Conservation (phyloP, 2,888 invertebrate genomes). For the Graphium colonna region DNA sequence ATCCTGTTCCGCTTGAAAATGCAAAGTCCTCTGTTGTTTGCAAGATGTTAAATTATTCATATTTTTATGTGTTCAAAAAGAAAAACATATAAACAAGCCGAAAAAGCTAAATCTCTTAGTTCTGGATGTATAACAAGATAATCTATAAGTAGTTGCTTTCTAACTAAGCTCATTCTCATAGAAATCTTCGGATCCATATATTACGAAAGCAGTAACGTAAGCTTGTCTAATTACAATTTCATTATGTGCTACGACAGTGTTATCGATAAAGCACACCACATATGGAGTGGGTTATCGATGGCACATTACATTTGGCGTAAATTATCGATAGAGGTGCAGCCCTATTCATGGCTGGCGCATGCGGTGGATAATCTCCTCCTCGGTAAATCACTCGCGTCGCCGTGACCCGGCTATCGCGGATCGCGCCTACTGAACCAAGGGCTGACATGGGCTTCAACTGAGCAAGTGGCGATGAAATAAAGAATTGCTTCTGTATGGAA, state of each 20-base stretch:
- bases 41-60: too few species aligned
- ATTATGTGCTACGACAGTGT: not conserved
- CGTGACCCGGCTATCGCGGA: slow-evolving; percentile 49
- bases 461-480: slow-evolving; percentile 20
- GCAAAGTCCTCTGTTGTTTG: too few species aligned
- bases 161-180: not conserved
- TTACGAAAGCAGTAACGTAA: not conserved
- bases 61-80: too few species aligned
- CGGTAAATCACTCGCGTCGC: slow-evolving; percentile 50
- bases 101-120: too few species aligned
- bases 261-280: not conserved
- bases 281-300: not conserved
- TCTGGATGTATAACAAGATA: too few species aligned
- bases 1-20: too few species aligned
- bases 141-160: not conserved
- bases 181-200: not conserved
- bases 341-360: slow-evolving; percentile 7
- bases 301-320: not conserved
- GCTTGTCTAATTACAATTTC: slow-evolving; percentile 10
- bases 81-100: too few species aligned
- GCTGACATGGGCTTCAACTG: slow-evolving; percentile 30
- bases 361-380: slow-evolving; percentile 40
- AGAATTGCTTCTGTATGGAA: slow-evolving; percentile 21
- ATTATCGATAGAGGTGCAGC: slow-evolving; percentile 1
- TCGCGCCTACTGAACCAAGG: slow-evolving; percentile 35